These are phyloP conservation scores for Odocoileus hemionus DNA, from an alignment of 2,113 vertebrate species.

Conservation along the genomic window DNA sequence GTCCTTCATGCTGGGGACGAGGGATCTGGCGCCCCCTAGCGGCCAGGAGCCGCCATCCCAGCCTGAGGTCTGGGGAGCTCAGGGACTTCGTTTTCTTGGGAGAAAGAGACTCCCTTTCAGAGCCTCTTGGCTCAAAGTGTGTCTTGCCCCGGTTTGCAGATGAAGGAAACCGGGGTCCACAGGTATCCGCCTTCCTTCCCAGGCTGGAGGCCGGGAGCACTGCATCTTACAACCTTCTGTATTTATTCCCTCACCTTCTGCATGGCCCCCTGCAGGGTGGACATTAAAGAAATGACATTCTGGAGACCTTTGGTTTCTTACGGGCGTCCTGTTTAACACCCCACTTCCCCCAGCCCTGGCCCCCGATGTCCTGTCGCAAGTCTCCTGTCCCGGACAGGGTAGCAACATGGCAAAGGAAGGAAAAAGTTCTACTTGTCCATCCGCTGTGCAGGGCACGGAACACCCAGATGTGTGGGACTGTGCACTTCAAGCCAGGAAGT, in stretches of 20 bases:
- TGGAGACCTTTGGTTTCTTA: background rate
- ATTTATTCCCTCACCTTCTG: slow-evolving; percentile 38
- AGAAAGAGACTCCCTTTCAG: background rate
- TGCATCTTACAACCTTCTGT: background rate
- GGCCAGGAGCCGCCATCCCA: accelerated
- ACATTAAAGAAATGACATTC: slow-evolving; percentile 26
- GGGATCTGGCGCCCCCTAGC: background rate
- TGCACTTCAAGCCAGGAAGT: accelerated
- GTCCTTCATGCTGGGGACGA: background rate
- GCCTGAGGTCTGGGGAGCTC: background rate
- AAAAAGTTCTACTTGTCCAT: too few relatives aligned
- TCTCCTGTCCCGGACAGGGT: background rate
- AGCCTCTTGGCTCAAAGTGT: background rate
- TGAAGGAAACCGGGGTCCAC: background rate
- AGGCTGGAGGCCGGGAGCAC: background rate
- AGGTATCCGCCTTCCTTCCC: background rate
- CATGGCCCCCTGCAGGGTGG: background rate
- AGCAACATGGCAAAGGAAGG: background rate
- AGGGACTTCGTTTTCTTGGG: background rate
- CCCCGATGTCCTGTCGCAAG: background rate
- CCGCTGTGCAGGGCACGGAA: background rate
- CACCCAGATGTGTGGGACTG: background rate
- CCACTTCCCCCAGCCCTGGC: background rate
- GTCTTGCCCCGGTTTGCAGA: background rate
- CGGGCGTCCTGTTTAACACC: background rate